Evolutionary conservation across 2,113 vertebrate species (phyloP).

Genomic region (Gobius niger): DNA sequence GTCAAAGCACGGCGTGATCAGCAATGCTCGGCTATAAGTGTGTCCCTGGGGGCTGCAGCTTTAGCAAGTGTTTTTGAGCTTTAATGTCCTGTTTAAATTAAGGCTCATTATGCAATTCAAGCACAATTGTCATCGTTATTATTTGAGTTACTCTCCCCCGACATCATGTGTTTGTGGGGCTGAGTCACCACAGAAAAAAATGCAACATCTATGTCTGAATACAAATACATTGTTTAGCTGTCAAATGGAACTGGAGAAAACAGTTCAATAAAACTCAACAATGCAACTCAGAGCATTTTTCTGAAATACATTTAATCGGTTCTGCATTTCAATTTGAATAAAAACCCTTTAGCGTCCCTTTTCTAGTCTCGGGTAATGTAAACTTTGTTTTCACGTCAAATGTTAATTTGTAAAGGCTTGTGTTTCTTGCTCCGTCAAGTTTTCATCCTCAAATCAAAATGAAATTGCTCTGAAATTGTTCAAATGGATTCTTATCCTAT

Average conservation of each 20-base stretch:
- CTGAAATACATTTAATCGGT: background rate
- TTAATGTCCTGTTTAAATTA: slow-evolving; percentile 30
- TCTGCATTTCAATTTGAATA: background rate
- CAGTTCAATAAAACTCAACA: background rate
- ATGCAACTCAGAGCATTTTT: background rate
- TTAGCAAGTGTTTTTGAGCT: slow-evolving; percentile 18
- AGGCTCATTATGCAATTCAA: slow-evolving; percentile 16
- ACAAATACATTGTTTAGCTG: slow-evolving; percentile 6
- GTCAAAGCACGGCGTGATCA: background rate
- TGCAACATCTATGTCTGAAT: slow-evolving; percentile 5
- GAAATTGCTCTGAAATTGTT: slow-evolving; percentile 20
- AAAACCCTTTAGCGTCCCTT: background rate
- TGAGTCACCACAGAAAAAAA: slow-evolving; percentile 14
- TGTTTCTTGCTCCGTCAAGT: slow-evolving; percentile 18
- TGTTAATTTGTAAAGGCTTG: background rate
- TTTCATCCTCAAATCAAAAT: slow-evolving; percentile 15
- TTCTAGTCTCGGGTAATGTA: background rate
- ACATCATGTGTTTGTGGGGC: slow-evolving; percentile 10
- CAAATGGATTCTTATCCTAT: slow-evolving; percentile 11
- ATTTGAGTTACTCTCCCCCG: slow-evolving; percentile 23
- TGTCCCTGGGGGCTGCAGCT: background rate
- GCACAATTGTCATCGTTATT: slow-evolving; percentile 29
- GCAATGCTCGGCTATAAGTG: slow-evolving; percentile 14
- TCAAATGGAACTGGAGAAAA: background rate
- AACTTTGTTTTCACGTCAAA: background rate